Base-by-base conservation (phyloP, 2,888 invertebrate species). In the Sinodicranocentrus sp. region DNA sequence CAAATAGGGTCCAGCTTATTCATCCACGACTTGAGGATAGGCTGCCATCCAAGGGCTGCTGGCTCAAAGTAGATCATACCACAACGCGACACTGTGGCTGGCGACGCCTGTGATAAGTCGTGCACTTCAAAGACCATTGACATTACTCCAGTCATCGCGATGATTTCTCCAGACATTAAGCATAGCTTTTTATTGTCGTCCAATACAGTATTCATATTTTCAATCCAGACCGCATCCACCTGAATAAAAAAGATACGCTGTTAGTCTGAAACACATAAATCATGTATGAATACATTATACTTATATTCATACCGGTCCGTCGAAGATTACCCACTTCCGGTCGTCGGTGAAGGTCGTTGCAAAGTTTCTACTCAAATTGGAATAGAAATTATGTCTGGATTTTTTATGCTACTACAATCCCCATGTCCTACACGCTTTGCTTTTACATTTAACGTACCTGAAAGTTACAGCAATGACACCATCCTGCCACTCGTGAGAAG, bases 151-250 rank as follows among this genome's bases (percentile, higher is more conserved):
- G 97, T 96, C 26, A 97, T 92, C 90, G 97, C 97, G 85, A 97
- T 97, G 15, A 87, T 84, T 96, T 92, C 91, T 96, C 97, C 0
- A 92, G 97, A 97, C 0, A 97, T 96, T 44, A 97, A 91, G 89
- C 97, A 97, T 44, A 97, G 91, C 96, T 97, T 96, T 91, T 97
- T 97, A 90, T 97, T 97, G 90, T 97, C 97, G 89, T 97, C 97
- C 5, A 97, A 43, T 2, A 87, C 85, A 0, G 85, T 86, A 90
- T 97, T 97, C 93, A 97, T 28, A 84, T 85, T 97, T 91, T 97
- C 97, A 86, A 97, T 97, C 97, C 97, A 97, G 21, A 97, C 94
- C 0, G 97, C 97, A 90, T 97, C 97, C 0, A 97, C n/a, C n/a
- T n/a, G n/a, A n/a, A n/a, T n/a, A n/a, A n/a, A n/a, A n/a, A n/a